Base-by-base conservation (phyloP, 2,888 invertebrate genomes). In the Gortyna flavago region DNA sequence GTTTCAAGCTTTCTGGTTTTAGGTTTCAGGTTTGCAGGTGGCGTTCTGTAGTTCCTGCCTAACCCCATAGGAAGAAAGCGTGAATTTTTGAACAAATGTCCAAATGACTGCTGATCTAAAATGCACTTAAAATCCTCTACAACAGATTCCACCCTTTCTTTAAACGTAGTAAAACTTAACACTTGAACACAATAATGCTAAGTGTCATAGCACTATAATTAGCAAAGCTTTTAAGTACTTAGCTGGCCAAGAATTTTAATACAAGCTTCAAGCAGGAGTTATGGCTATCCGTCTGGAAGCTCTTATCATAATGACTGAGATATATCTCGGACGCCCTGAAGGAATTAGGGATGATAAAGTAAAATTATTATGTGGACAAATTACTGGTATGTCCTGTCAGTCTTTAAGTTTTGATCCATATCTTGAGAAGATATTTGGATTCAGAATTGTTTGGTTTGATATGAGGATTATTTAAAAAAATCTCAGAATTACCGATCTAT, bases 161-260 rank as follows among this genome's bases (percentile, higher is more conserved):
- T 11, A 32, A 54, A 72, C 41, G 35, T 32, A 79, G 35, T 29
- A 18, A 57, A 59, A 68, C 29, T 80, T 38, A 75, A 21, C 54
- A 57, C 57, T 51, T 38, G n/a, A 38, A 69, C 38, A 72, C 44
- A 59, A 81, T 72, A 77, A 69, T 5, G 32, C 84, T 70, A 48
- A 80, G 77, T 72, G 73, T 77, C 73, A 72, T 41, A 66, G 83
- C 65, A 66, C 71, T 67, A 72, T 70, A 85, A 80, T 85, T 85
- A 80, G 69, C 62, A 51, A 82, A 84, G 79, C 85, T 82, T 82
- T 75, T 67, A 84, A 69, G 74, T 73, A 76, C 73, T 82, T 70
- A 79, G 62, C 41, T 72, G 25, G 67, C 57, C 32, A 72, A 77
- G 83, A 80, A 83, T 80, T 85, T 85, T 85, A 83, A 85, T 80